Conservation (phyloP, 2,797 vertebrate species). For the Myotis myotis region DNA sequence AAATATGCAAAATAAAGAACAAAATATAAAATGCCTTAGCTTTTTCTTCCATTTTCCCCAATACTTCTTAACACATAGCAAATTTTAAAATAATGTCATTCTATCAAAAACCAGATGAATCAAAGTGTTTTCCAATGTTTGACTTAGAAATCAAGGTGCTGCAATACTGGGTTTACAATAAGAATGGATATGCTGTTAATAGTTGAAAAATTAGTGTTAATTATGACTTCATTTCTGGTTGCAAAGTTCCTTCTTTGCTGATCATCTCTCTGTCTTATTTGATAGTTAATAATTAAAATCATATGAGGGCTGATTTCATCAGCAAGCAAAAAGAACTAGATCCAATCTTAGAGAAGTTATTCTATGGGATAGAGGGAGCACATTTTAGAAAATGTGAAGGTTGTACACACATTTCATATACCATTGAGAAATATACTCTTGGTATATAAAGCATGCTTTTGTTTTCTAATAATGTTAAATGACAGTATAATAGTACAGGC, state of each 20-base stretch:
- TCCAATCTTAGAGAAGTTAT: not conserved
- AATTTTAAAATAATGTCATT: not conserved
- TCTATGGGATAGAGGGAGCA: not conserved
- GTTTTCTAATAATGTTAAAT: not conserved
- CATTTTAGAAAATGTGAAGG: rapidly evolving
- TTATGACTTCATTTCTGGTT: not conserved
- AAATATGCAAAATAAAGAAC: not conserved
- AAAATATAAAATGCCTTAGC: not conserved
- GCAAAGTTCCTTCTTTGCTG: not conserved
- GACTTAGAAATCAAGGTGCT: not conserved
- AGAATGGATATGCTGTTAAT: not conserved
- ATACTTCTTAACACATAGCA: not conserved
- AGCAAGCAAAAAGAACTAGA: not conserved
- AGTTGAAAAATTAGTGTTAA: not conserved
- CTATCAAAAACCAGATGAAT: not conserved
- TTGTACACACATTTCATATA: rapidly evolving
- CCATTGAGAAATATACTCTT: not conserved
- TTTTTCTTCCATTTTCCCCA: not conserved
- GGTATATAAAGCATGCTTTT: not conserved
- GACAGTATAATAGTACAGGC: not conserved
- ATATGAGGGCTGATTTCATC: not conserved
- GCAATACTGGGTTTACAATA: not conserved
- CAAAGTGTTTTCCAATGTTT: not conserved
- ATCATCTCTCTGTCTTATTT: not conserved
- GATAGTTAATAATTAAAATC: not conserved